Base-by-base conservation (phyloP, 2,113 vertebrate genomes). In the Antidorcas marsupialis region DNA sequence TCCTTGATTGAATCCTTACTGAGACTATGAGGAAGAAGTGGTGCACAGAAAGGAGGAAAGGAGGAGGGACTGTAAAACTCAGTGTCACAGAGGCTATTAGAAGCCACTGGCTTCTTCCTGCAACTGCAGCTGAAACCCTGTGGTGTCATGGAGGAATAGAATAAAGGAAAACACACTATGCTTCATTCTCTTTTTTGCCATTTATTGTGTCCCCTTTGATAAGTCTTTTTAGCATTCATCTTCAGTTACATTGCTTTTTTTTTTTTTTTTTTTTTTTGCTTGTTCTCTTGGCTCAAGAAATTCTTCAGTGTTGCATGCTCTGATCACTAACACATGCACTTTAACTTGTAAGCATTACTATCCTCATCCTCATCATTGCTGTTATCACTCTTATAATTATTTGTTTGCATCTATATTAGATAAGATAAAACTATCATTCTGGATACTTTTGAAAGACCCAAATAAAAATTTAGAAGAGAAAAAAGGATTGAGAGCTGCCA, bases 131-230 rank as follows among this genome's bases (percentile, higher is more conserved):
- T 36, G n/a, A 71, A 43, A 5, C 1, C 2, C 27, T 28, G 14
- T 19, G 13, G 0, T 23, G 71, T 60, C 17, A 33, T 17, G 9
- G 8, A 3, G 25, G 5, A 9, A 13, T 7, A 1, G 12, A 36
- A 27, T 13, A 2, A 8, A 76, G 39, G 10, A 64, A 45, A n/a
- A 55, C 60, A 28, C 30, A 28, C 3, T 3, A 5, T 6, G 4
- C 47, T 79, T 82, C 39, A 2, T 50, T 33, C 17, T 27, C 25
- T 23, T 71, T 71, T 15, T 39, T 86, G 50, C 6, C 47, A 39
- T 19, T 59, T 21, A 11, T 16, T 36, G 14, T 19, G 2, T 60
- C n/a, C 2, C 23, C 23, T 90, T 45, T 12, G 60, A 16, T 47
- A 11, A 83, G 33, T 60, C 19, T 17, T 53, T 57, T 45, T 33